Evolutionary conservation across 2,113 vertebrate species (phyloP).

Genomic region (Cnemophilus loriae): DNA sequence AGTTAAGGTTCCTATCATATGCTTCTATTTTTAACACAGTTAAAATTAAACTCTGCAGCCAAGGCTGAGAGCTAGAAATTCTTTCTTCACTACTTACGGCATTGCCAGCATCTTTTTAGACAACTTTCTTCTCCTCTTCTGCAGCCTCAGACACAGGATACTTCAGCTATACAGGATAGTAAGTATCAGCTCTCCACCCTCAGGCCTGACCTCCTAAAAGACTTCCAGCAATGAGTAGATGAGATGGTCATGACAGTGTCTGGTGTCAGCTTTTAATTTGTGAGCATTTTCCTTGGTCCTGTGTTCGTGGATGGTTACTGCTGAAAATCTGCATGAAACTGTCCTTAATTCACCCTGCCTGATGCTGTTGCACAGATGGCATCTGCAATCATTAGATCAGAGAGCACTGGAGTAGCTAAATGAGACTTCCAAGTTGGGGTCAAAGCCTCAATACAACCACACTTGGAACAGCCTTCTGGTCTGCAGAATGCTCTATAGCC

Average conservation of each 20-base stretch:
- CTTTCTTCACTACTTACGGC: background rate
- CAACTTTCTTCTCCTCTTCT: background rate
- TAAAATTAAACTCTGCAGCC: constrained; percentile 49
- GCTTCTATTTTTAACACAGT: constrained; percentile 40
- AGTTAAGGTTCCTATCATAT: constrained; percentile 21
- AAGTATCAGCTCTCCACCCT: background rate
- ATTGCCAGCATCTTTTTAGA: constrained; percentile 18
- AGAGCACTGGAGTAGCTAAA: background rate
- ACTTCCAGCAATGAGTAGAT: background rate
- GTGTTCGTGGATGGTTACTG: background rate
- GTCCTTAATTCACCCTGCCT: constrained; percentile 30
- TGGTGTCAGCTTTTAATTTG: constrained; percentile 34
- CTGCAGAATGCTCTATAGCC: background rate
- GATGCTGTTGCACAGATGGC: background rate
- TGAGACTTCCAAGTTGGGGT: background rate
- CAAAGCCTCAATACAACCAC: background rate
- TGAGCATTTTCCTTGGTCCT: background rate
- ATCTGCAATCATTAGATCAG: background rate
- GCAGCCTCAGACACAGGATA: background rate
- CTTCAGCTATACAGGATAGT: background rate
- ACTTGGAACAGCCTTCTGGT: background rate
- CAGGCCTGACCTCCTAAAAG: background rate
- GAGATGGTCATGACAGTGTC: background rate
- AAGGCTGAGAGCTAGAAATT: constrained; percentile 4
- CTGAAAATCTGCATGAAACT: background rate